A percentile compares a stretch with the other conserved stretches of the same genome.
Evolutionary conservation across 1,140 invertebrate species (phyloP).

Genomic region (Drosophila melanica): DNA sequence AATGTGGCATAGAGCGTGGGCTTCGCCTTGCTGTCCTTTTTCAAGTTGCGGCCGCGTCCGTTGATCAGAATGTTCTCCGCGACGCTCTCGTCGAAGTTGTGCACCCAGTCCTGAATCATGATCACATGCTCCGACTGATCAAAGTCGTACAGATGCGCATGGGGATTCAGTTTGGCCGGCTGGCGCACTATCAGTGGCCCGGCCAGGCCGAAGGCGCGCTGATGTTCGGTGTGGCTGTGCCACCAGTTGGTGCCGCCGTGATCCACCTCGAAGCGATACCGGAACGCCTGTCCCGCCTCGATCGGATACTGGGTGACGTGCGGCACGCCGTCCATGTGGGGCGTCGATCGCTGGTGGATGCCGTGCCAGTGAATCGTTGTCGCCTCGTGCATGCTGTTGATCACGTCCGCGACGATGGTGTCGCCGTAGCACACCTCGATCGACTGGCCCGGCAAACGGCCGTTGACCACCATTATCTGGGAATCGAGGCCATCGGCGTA

Average conservation of each 20-base stretch:
- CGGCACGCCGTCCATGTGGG: slow-evolving; percentile 88
- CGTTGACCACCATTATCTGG: slow-evolving; percentile 86
- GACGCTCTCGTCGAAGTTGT: slow-evolving; percentile 81
- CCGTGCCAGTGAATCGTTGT: slow-evolving; percentile 86
- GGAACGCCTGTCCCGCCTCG: slow-evolving; percentile 85
- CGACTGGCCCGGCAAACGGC: slow-evolving; percentile 86
- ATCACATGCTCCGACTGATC: slow-evolving; percentile 80
- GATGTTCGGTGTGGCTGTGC: slow-evolving; percentile 84
- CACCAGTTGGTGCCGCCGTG: slow-evolving; percentile 83
- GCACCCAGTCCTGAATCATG: slow-evolving; percentile 82
- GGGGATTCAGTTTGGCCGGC: slow-evolving; percentile 64
- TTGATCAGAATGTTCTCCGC: slow-evolving; percentile 85
- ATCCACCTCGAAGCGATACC: slow-evolving; percentile 85
- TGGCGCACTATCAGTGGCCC: slow-evolving; percentile 84
- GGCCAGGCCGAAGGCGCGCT: slow-evolving; percentile 84
- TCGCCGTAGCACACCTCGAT: slow-evolving; percentile 87
- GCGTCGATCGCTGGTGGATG: slow-evolving; percentile 84
- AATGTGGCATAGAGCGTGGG: slow-evolving; percentile 71
- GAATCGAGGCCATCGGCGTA: slow-evolving; percentile 86
- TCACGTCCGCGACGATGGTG: slow-evolving; percentile 85
- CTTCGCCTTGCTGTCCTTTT: slow-evolving; percentile 50
- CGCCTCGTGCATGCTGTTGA: slow-evolving; percentile 85
- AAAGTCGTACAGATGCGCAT: slow-evolving; percentile 79
- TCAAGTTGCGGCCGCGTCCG: slow-evolving; percentile 84
- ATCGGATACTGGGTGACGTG: slow-evolving; percentile 90